Conservation (phyloP, 2,113 vertebrate genomes). For the Oreotrochilus melanogaster region DNA sequence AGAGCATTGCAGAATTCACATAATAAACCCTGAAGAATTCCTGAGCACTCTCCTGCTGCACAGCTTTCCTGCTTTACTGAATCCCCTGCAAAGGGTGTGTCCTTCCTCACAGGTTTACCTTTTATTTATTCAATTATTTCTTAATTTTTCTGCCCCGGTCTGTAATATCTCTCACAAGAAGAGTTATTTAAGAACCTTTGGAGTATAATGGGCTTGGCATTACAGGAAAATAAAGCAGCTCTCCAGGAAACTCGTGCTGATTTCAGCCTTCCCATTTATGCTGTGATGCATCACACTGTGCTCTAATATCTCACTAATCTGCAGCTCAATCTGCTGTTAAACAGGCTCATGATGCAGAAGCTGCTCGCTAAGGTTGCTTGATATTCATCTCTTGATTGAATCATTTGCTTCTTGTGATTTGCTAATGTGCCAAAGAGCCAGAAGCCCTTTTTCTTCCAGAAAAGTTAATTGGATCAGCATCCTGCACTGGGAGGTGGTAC, state of each 20-base stretch:
- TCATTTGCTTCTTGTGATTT: slow-evolving; percentile 23
- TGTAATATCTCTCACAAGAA: slow-evolving; percentile 42
- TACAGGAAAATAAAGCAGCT: slow-evolving; percentile 62
- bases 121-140: not conserved
- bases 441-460: slow-evolving; percentile 46
- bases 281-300: slow-evolving; percentile 66
- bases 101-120: not conserved
- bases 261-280: slow-evolving; percentile 70
- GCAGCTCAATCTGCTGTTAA: slow-evolving; percentile 76
- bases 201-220: slow-evolving; percentile 63
- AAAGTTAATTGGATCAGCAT: slow-evolving; percentile 68
- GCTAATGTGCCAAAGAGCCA: slow-evolving; percentile 13
- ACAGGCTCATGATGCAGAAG: slow-evolving; percentile 43
- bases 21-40: not conserved
- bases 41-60: not conserved
- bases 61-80: not conserved
- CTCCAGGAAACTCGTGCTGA: slow-evolving; percentile 69
- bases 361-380: slow-evolving; percentile 30
- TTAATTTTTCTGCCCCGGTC: slow-evolving; percentile 46
- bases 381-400: slow-evolving; percentile 50
- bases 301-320: slow-evolving; percentile 74
- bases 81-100: not conserved
- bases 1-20: not conserved
- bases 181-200: slow-evolving; percentile 74
- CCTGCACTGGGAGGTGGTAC: not conserved